These are phyloP conservation scores for Ptyas mucosa DNA, from an alignment of 2,113 vertebrate genomes.

Conservation along the genomic window DNA sequence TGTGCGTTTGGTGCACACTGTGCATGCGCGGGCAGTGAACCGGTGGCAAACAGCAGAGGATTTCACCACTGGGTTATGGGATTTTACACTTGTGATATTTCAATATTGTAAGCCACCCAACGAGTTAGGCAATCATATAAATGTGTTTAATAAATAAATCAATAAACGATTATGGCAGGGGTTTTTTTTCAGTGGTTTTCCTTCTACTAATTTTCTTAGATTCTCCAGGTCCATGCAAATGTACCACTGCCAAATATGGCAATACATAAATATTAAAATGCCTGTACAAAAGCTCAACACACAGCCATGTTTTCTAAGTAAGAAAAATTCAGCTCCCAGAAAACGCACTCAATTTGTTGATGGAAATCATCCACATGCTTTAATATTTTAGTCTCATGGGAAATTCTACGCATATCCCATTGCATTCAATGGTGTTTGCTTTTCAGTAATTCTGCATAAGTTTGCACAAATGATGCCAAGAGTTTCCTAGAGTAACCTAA, in stretches of 20 bases:
- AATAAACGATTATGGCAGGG: not conserved
- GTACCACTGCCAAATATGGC: not conserved
- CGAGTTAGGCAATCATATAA: not conserved
- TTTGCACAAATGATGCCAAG: not conserved
- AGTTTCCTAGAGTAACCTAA: not conserved
- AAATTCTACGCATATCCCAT: not conserved
- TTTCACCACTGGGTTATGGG: not conserved
- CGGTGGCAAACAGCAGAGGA: too few species aligned
- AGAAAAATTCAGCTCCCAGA: not conserved
- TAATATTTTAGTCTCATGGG: not conserved
- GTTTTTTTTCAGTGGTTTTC: not conserved
- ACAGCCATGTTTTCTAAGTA: not conserved
- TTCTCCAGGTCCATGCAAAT: not conserved
- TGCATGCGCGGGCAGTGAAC: too few species aligned
- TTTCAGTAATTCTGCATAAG: not conserved
- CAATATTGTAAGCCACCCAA: not conserved
- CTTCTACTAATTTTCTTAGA: not conserved
- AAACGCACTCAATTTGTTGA: not conserved
- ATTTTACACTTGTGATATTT: not conserved
- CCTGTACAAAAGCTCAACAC: not conserved
- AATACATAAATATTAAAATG: not conserved
- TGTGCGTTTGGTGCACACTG: too few species aligned
- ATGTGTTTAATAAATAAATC: not conserved
- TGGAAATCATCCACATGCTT: not conserved
- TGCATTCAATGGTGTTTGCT: not conserved